Evolutionary conservation across 2,888 invertebrate genomes (phyloP).

Genomic region (Dione juno): DNA sequence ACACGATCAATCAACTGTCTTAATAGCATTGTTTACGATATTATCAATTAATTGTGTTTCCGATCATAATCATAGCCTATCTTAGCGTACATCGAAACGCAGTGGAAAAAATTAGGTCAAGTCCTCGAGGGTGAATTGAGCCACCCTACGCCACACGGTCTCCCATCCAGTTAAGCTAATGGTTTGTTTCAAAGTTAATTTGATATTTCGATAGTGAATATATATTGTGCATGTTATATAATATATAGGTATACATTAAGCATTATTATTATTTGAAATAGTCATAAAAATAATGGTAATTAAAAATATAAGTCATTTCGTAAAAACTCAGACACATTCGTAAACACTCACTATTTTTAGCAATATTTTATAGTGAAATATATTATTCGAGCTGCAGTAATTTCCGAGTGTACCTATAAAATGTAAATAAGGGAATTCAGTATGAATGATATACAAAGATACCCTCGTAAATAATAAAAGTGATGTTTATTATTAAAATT

Average conservation of each 20-base stretch:
- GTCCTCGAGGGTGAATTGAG: conserved; percentile 25
- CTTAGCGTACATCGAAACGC: conserved; percentile 14
- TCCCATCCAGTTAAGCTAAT: conserved; percentile 30
- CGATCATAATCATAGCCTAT: conserved; percentile 29
- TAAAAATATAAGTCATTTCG: neutral
- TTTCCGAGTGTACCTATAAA: neutral
- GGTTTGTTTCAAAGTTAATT: conserved; percentile 29
- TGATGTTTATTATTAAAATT: too few relatives aligned
- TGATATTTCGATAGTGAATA: conserved; percentile 26
- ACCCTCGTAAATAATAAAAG: too few relatives aligned
- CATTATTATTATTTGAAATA: too few relatives aligned
- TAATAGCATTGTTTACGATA: conserved; percentile 24
- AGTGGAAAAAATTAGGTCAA: conserved; percentile 33
- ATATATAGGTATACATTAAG: neutral
- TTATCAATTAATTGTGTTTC: conserved; percentile 26
- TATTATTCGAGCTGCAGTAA: neutral
- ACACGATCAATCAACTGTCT: conserved; percentile 18
- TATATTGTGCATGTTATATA: neutral
- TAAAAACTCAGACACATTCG: neutral
- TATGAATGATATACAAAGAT: too few relatives aligned
- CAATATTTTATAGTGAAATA: neutral
- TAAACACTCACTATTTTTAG: neutral
- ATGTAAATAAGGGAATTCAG: too few relatives aligned
- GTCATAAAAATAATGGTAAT: neutral
- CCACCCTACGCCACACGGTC: conserved; percentile 21